Conservation (phyloP, 2,113 vertebrate species). For the Hippocampus comes region DNA sequence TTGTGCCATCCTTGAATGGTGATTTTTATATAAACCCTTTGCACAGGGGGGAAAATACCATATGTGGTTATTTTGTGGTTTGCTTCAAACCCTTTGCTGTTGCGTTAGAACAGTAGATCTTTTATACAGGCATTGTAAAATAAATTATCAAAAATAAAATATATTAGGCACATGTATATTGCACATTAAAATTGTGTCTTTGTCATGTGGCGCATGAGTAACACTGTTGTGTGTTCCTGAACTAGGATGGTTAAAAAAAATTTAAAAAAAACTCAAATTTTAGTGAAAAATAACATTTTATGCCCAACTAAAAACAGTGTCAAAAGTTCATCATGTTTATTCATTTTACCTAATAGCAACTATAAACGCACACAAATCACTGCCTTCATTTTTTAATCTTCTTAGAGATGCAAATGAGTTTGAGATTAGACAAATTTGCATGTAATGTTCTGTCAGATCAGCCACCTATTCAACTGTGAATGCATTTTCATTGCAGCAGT, state of each 20-base stretch:
- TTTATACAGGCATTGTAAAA: too few relatives aligned
- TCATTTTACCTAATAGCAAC: not conserved
- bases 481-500: constrained; percentile 1
- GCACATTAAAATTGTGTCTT: not conserved
- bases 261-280: not conserved
- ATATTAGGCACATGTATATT: too few relatives aligned
- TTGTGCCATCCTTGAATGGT: too few relatives aligned
- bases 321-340: not conserved
- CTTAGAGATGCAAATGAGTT: not conserved
- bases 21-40: too few relatives aligned
- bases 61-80: too few relatives aligned
- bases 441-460: constrained; percentile 7
- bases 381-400: constrained; percentile 1
- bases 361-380: not conserved
- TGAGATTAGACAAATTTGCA: not conserved
- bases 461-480: constrained; percentile 3
- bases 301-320: not conserved
- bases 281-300: not conserved
- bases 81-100: too few relatives aligned
- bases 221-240: too few relatives aligned
- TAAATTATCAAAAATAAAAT: not conserved
- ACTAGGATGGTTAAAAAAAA: too few relatives aligned
- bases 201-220: too few relatives aligned
- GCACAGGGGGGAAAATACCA: too few relatives aligned
- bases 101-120: too few relatives aligned